Base-by-base conservation (phyloP, 1,140 invertebrate genomes). In the Cephus cinctus region DNA sequence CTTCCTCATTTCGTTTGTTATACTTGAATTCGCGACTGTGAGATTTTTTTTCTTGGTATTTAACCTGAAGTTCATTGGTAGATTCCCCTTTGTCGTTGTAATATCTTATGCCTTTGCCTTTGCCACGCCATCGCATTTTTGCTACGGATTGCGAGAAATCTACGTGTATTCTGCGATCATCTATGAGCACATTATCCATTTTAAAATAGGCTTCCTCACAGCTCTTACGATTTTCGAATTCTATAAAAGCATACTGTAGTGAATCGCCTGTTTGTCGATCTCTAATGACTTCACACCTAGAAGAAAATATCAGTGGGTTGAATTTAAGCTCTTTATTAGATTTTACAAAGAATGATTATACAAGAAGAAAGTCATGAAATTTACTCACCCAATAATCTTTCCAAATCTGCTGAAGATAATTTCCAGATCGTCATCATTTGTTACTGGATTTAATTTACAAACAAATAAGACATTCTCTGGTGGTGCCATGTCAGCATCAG, bases 111-210 rank as follows among this genome's bases (percentile, higher is more conserved):
- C 87, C 86, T 64, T 84, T 81, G 0, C 89, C 91, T 75, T 94
- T 94, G 1, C 91, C 92, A 44, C 83, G 79, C 90, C 90, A 95
- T 56, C 86, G 85, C 59, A 93, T 84, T 76, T 96, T 97, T 0
- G 94, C 86, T 1, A 99, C 96, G 32, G 94, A 98, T 68, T 99
- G 98, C 58, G 94, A 98, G 77, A 99, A 99, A 75, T 99, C 98
- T 2, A 99, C 98, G 75, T 99, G 97, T 59, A 99, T 99, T 59
- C 98, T 80, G 35, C 98, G 77, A 69, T 99, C 98, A 78, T 99
- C 98, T 61, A 99, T 99, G 0, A 99, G 77, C 0, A 99, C 96
- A 79, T 99, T 99, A 65, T 98, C 96, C 98, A 99, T 99, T 81
- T 99, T 99, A 61, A 99, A 97, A 77, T 95, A 99, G 2, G 98